Evolutionary conservation across 2,113 vertebrate species (phyloP), one percentile per base, ranked within the genome.

Genomic region (Peromyscus californicus): DNA sequence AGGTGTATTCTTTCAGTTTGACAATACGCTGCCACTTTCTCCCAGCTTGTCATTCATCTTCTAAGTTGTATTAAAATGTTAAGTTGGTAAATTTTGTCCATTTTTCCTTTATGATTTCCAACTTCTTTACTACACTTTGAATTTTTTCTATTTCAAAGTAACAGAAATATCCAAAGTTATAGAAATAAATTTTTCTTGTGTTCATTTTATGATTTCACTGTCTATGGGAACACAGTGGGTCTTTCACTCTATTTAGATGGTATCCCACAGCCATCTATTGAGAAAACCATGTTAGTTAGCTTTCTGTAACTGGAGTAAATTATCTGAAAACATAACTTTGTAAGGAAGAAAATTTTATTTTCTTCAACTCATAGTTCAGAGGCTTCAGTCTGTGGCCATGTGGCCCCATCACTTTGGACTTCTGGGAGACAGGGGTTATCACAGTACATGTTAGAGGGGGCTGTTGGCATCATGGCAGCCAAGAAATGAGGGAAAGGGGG

Each of bases 41-140:
- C 82, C 36, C n/a, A 70, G 29, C 22, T 22, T 69, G 61, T 79
- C 76, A 65, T 67, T 85, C 63, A 24, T 85, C 39, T 59, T 97
- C 93, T 72, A 93, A 90, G 31, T 84, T 92, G 69, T 13, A 89
- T 94, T 59, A 21, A 91, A 67, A 90, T 88, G 74, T 90, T 74
- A 91, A 39, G 36, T n/a, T 54, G 69, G 2, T 65, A 86, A 76
- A 67, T 93, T 57, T 63, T 91, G n/a, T 45, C 24, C 33, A 61
- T 67, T 74, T 74, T 89, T 54, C 83, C 79, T 57, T 95, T n/a
- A 57, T 63, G 70, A 69, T 69, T 95, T 75, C 65, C 59, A 89
- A 42, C 42, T 86, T 65, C 42, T 8, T 10, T 76, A 45, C 76
- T 21, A 91, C 54, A 2, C 13, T 57, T 57, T 16, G 57, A 67